Base-by-base conservation (phyloP, 2,797 vertebrate species). In the Microctenopoma stevenorrisi region DNA sequence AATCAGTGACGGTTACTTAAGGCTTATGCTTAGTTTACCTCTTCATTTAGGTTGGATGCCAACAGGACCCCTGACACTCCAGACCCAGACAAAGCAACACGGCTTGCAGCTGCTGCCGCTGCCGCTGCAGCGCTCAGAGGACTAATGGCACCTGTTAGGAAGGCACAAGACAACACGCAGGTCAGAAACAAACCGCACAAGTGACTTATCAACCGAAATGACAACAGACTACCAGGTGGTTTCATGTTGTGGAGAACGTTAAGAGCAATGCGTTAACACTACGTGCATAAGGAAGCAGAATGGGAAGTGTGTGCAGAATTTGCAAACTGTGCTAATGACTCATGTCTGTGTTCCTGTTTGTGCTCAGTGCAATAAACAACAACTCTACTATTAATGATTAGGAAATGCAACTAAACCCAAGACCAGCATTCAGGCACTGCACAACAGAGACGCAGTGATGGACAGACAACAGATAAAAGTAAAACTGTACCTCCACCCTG, bases 31-130 rank as follows among this genome's bases (percentile, higher is more conserved):
- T 42, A 46, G 33, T 64, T 64, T 91, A 99, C 98, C 98, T 99
- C 97, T 90, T 98, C 97, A 66, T 99, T 99, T 74, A 99, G 95
- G 93, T 99, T 99, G 94, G 97, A 98, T 81, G 97, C 97, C 89
- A 99, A 89, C 66, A 99, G 96, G 67, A 95, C 94, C 85, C 95
- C 93, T 8, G 96, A 95, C 88, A 97, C 96, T 86, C 96, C 97
- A 28, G 97, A 96, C 85, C 97, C 98, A 44, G 97, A 96, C 88
- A 98, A 95, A 68, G 96, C 97, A 53, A 98, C 98, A 63, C 97
- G 96, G 51, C 97, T 96, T 18, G 97, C 97, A 12, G 97, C 97
- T 3, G 97, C 98, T 0, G 97, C 97, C 0, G 97, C 97, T 0
- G 97, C 98, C 0, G 98, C 97, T 0, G 98, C 98, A 0, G 98